Evolutionary conservation across 1,140 invertebrate species (phyloP).

Genomic region (Heliconius congener): DNA sequence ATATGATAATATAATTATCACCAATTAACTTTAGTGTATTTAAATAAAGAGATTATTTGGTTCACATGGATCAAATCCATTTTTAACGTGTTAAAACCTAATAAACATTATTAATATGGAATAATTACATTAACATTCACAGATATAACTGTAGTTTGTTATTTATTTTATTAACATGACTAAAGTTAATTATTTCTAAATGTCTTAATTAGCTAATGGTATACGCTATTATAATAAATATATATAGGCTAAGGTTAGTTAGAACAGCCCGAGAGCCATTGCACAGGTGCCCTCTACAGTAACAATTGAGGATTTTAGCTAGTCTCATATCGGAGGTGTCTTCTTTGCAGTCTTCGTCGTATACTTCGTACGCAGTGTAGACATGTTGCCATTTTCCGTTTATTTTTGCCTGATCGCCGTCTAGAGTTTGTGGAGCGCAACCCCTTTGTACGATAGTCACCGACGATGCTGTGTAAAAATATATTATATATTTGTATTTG

Average conservation of each 20-base stretch:
- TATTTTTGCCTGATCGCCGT: constrained; percentile 57
- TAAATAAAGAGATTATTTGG: not conserved
- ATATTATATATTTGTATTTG: not conserved
- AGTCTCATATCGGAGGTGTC: constrained; percentile 44
- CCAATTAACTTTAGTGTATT: not conserved
- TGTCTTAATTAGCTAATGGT: constrained; percentile 17
- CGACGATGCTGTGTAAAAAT: constrained; percentile 45
- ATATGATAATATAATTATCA: too few relatives aligned
- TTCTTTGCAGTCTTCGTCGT: constrained; percentile 57
- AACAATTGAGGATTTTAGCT: constrained; percentile 67
- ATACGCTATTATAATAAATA: constrained; percentile 21
- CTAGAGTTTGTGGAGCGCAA: constrained; percentile 62
- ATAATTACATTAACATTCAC: not conserved
- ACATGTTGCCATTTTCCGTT: constrained; percentile 57
- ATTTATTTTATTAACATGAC: not conserved
- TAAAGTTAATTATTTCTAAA: not conserved
- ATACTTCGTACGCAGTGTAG: constrained; percentile 55
- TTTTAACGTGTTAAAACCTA: not conserved
- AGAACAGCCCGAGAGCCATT: constrained; percentile 51
- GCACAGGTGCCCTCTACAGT: constrained; percentile 78
- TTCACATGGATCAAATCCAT: not conserved
- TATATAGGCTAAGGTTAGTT: constrained; percentile 3
- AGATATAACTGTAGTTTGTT: not conserved
- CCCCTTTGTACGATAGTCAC: constrained; percentile 45
- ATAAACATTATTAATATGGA: not conserved